Evolutionary conservation across 1,140 invertebrate genomes (phyloP).

Genomic region (Eubasilissa regina): DNA sequence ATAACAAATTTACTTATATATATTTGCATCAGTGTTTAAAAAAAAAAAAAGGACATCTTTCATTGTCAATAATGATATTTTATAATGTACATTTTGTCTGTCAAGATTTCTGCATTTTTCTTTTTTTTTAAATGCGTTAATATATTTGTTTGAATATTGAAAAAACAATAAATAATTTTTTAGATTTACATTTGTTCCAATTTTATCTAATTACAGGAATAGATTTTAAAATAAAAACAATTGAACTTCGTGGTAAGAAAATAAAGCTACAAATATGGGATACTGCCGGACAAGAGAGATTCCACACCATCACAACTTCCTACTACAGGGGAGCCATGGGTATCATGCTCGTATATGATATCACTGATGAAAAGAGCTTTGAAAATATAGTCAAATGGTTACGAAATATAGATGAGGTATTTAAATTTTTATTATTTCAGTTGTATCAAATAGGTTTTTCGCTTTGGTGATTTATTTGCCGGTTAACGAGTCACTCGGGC

Average conservation of each 20-base stretch:
- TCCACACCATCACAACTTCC: conserved; percentile 98
- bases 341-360: conserved; percentile 99
- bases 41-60: too few species aligned
- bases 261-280: conserved; percentile 99
- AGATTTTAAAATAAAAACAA: conserved; percentile 99
- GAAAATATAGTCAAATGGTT: conserved; percentile 99
- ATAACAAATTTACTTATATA: too few species aligned
- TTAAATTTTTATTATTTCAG: conserved; percentile 27
- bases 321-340: conserved; percentile 99
- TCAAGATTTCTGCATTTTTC: too few species aligned
- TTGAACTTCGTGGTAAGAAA: conserved; percentile 97
- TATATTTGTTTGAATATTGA: too few species aligned
- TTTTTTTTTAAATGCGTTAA: too few species aligned
- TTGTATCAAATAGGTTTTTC: background rate
- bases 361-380: conserved; percentile 98
- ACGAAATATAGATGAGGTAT: conserved; percentile 95
- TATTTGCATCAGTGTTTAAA: too few species aligned
- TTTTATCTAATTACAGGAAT: conserved; percentile 83
- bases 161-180: too few species aligned
- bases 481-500: too few species aligned
- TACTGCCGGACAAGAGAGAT: conserved; percentile 96
- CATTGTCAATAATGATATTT: too few species aligned
- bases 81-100: too few species aligned
- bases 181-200: too few species aligned
- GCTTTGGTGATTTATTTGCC: background rate